phyloP scores from a whole-genome alignment of 1,140 invertebrate species.

The Drosophila navojoa region DNA sequence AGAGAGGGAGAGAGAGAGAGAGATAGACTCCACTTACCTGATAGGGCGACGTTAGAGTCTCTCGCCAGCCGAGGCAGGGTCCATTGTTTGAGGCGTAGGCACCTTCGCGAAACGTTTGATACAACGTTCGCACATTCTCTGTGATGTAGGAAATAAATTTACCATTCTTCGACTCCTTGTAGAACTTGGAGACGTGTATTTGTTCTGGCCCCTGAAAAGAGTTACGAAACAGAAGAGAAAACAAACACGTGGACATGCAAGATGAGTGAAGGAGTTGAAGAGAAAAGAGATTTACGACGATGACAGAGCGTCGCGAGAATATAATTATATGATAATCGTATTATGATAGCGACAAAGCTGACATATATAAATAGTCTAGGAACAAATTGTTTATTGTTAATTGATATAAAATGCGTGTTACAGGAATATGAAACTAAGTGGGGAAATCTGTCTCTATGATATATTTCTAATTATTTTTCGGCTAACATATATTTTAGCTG shows the following conservation, averaged over 20 bases:
- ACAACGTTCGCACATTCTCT: conserved; percentile 95
- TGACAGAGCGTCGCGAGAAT: conserved; percentile 7
- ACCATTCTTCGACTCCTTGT: conserved; percentile 96
- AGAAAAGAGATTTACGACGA: conserved; percentile 14
- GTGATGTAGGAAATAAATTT: conserved; percentile 93
- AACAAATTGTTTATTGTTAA: background rate
- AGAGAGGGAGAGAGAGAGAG: too few relatives aligned
- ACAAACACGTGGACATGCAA: conserved; percentile 64
- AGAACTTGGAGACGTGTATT: conserved; percentile 95
- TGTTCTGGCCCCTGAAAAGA: conserved; percentile 92
- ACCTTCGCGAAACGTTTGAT: conserved; percentile 95
- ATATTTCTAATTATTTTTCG: too few relatives aligned
- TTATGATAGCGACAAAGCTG: background rate
- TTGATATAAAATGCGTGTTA: too few relatives aligned
- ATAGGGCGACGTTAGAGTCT: conserved; percentile 87
- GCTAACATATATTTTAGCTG: too few relatives aligned
- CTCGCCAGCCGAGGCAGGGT: conserved; percentile 95
- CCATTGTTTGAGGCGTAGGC: conserved; percentile 97
- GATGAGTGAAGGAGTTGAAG: conserved; percentile 62
- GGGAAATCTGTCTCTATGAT: too few relatives aligned
- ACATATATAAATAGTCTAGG: background rate
- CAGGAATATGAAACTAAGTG: too few relatives aligned
- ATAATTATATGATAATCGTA: too few relatives aligned
- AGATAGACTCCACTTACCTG: conserved; percentile 49
- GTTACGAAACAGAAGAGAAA: conserved; percentile 55